Conservation (phyloP, 2,888 invertebrate species). For the Carabus problematicus region DNA sequence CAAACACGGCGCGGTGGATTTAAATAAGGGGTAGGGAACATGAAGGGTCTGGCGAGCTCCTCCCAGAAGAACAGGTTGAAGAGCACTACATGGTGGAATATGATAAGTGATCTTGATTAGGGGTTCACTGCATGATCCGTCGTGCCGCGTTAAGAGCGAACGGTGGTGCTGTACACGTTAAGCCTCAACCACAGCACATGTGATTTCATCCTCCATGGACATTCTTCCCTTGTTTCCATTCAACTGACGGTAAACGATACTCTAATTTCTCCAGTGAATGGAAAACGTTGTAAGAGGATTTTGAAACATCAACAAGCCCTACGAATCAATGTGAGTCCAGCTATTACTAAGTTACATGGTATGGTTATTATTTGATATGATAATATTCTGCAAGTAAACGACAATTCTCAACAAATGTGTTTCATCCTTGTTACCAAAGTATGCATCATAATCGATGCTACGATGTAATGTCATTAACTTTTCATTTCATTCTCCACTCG, state of each 20-base stretch:
- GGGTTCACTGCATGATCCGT: slow-evolving; percentile 50
- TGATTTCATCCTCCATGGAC: no score
- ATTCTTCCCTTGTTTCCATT: no score
- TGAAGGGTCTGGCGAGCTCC: slow-evolving; percentile 18
- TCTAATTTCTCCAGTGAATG: slow-evolving; percentile 23
- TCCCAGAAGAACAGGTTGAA: not conserved
- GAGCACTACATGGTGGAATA: slow-evolving; percentile 47
- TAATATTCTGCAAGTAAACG: no score
- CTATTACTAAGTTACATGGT: no score
- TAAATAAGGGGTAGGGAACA: slow-evolving; percentile 24
- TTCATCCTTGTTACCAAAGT: no score
- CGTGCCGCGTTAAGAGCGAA: not conserved
- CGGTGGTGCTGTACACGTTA: not conserved
- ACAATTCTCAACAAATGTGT: no score
- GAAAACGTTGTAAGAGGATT: slow-evolving; percentile 24
- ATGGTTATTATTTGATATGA: no score
- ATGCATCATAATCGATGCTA: no score
- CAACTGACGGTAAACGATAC: not conserved
- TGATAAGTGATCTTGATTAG: slow-evolving; percentile 59
- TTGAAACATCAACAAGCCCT: slow-evolving; percentile 26
- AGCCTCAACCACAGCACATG: not conserved
- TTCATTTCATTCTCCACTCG: no score
- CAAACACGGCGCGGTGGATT: slow-evolving; percentile 25
- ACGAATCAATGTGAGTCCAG: not conserved
- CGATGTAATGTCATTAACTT: no score